Conservation (phyloP, 2,113 vertebrate genomes). For the Rhinopomastus cyanomelas region DNA sequence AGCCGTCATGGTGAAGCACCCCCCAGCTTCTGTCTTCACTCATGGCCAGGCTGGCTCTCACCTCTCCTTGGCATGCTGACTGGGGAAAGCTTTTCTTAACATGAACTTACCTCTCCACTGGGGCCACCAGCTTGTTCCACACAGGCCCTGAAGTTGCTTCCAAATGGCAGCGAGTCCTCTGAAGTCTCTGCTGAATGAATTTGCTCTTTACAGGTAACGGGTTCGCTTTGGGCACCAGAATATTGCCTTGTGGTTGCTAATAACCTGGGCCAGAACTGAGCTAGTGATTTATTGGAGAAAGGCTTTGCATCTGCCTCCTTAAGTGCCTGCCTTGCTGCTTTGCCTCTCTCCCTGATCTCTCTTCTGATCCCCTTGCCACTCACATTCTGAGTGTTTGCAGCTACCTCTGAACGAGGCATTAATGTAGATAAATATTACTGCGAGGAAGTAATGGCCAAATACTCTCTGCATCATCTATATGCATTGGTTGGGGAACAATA, state of each 20-base stretch:
- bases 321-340: slow-evolving; percentile 4
- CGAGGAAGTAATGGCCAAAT: slow-evolving; percentile 42
- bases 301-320: background rate
- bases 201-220: background rate
- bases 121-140: background rate
- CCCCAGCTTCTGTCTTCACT: background rate
- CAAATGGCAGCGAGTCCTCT: background rate
- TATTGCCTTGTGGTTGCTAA: slow-evolving; percentile 2
- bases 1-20: background rate
- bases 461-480: slow-evolving; percentile 48
- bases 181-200: background rate
- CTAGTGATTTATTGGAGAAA: slow-evolving; percentile 12
- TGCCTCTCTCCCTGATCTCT: background rate
- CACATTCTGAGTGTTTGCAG: slow-evolving; percentile 32
- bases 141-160: rapidly evolving
- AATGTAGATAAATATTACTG: slow-evolving; percentile 64
- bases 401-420: slow-evolving; percentile 38
- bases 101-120: background rate
- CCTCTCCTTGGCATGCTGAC: rapidly evolving
- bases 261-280: background rate
- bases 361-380: background rate
- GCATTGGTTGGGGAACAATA: slow-evolving; percentile 46
- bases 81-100: background rate
- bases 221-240: background rate
- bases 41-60: background rate